phyloP scores from a whole-genome alignment of 2,888 invertebrate species.

The Troilus luridus region DNA sequence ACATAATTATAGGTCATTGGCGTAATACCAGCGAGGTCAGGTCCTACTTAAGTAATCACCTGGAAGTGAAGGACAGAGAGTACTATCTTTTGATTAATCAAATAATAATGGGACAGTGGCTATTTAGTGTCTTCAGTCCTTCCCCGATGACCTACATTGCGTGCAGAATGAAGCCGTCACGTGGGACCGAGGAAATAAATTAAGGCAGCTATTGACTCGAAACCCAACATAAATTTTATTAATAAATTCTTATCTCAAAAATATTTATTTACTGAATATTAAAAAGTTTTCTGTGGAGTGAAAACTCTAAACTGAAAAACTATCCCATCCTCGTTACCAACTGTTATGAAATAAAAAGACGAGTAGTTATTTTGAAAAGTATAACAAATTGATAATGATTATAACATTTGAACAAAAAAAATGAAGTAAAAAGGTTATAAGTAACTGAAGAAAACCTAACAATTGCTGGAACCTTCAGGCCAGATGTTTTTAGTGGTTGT shows the following conservation, averaged over 20 bases:
- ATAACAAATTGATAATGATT: too few species aligned
- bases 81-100: background rate
- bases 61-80: background rate
- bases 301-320: too few species aligned
- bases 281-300: too few species aligned
- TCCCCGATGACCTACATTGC: background rate
- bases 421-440: too few species aligned
- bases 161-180: background rate
- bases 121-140: slow-evolving; percentile 1
- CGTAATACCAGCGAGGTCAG: background rate
- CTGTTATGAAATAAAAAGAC: too few species aligned
- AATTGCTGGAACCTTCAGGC: too few species aligned
- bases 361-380: too few species aligned
- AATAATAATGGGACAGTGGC: background rate
- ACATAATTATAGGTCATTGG: background rate
- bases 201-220: slow-evolving; percentile 2
- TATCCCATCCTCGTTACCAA: too few species aligned
- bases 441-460: too few species aligned
- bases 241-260: background rate
- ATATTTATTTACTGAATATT: background rate
- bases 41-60: background rate
- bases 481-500: too few species aligned
- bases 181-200: background rate
- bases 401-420: too few species aligned
- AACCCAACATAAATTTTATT: background rate